Base-by-base conservation (phyloP, 2,797 vertebrate genomes). In the Myoxocephalus aenaeus region DNA sequence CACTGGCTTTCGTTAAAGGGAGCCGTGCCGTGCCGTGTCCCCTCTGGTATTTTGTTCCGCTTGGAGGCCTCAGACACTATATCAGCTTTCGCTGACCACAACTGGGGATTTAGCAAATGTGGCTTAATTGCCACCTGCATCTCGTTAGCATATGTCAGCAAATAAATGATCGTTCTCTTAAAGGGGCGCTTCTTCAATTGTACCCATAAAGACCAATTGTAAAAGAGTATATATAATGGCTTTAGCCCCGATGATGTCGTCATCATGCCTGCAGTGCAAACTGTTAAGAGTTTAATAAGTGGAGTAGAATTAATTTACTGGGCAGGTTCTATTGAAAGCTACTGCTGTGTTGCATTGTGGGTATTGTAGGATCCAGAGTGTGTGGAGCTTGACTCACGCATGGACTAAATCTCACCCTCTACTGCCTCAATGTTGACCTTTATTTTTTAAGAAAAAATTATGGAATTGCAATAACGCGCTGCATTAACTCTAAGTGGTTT, bases 1-100 rank as follows among this genome's bases (percentile, higher is more conserved):
- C 61, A 58, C 15, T 56, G 17, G 9, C 25, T 58, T 11, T 54
- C 57, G 44, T 69, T 68, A 61, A 71, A 73, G 32, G 59, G 25
- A 70, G 38, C 6, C 38, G 11, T 7, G 51, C 6, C 13, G 25
- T 58, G 58, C 14, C 59, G 11, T 51, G 15, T 29, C 14, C 58
- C 7, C 20, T 42, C 3, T 2, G 63, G 50, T n/a, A 38, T 64
- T 64, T 67, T 73, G 50, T 73, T 75, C 50, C 46, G 18, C 14
- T 42, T 50, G 4, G 66, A 38, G 70, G 44, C 42, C 15, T 29
- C 46, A 10, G 18, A 12, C 11, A 27, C 18, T 4, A 50, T n/a
- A n/a, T 12, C 13, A 18, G 36, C 44, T 14, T 29, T 17, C 38
- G 42, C 29, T n/a, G 10, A 50, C 17, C 34, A 66, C 32, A 15